Conservation (phyloP, 1,140 invertebrate species). For the Hylyphantes graminicola region DNA sequence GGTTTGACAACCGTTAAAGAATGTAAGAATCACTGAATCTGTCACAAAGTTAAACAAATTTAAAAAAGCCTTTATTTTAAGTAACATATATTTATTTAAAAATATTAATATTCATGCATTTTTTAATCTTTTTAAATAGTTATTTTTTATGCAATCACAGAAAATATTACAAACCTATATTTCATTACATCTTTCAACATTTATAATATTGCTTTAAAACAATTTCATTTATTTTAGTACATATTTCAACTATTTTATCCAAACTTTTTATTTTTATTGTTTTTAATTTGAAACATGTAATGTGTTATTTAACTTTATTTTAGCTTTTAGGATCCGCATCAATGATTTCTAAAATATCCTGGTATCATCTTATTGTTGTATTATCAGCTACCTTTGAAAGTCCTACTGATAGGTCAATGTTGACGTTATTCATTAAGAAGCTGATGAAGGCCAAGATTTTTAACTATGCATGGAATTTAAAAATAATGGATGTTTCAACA, state of each 20-base stretch:
- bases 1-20: too few relatives aligned
- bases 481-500: neutral
- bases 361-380: neutral
- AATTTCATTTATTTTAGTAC: neutral
- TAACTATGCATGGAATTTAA: constrained; percentile 32
- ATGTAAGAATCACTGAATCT: too few relatives aligned
- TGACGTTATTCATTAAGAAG: neutral
- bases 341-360: neutral
- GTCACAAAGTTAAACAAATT: too few relatives aligned
- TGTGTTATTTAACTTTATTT: neutral
- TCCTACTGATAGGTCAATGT: neutral
- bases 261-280: neutral
- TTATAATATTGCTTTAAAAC: neutral
- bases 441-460: constrained; percentile 6
- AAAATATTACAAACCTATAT: neutral
- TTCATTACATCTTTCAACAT: neutral
- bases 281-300: neutral
- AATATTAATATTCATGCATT: too few relatives aligned
- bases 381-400: neutral
- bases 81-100: too few relatives aligned
- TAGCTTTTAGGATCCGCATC: constrained; percentile 6
- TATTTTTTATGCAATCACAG: too few relatives aligned
- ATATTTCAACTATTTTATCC: neutral
- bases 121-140: too few relatives aligned
- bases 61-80: too few relatives aligned